Percentiles rank a stretch among this genome's conserved stretches.
Evolutionary conservation across 2,888 invertebrate species (phyloP).

Genomic region (Hoplodrina blanda): DNA sequence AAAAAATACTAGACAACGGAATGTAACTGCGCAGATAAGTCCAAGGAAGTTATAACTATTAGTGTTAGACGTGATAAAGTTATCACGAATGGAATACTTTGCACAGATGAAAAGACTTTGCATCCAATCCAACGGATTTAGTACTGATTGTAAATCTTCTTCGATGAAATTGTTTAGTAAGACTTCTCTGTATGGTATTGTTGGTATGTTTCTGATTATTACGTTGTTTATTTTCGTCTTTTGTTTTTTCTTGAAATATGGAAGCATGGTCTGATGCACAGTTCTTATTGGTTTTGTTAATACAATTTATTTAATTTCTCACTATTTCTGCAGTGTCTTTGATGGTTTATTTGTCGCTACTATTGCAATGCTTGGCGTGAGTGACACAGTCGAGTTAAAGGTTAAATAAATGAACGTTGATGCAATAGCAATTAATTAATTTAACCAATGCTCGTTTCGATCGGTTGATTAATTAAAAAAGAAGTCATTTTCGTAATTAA

Average conservation of each 20-base stretch:
- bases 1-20: constrained; percentile 17
- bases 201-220: constrained; percentile 17
- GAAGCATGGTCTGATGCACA: constrained; percentile 19
- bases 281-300: too few relatives aligned
- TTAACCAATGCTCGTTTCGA: neutral
- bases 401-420: neutral
- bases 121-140: constrained; percentile 36
- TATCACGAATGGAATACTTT: constrained; percentile 39
- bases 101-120: constrained; percentile 46
- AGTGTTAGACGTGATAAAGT: constrained; percentile 34
- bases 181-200: constrained; percentile 17
- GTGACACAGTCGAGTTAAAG: neutral
- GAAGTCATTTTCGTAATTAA: neutral
- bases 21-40: neutral
- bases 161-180: constrained; percentile 27
- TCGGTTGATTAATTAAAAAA: neutral
- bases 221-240: constrained; percentile 23
- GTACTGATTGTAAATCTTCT: constrained; percentile 21
- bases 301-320: too few relatives aligned
- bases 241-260: constrained; percentile 7
- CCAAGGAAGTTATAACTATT: constrained; percentile 11
- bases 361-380: neutral
- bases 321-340: too few relatives aligned
- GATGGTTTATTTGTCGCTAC: too few relatives aligned
- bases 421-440: constrained; percentile 26